Percentiles rank a stretch among this genome's conserved stretches.
Evolutionary conservation across 1,140 invertebrate genomes (phyloP).

Genomic region (Drosophila sulfurigaster): DNA sequence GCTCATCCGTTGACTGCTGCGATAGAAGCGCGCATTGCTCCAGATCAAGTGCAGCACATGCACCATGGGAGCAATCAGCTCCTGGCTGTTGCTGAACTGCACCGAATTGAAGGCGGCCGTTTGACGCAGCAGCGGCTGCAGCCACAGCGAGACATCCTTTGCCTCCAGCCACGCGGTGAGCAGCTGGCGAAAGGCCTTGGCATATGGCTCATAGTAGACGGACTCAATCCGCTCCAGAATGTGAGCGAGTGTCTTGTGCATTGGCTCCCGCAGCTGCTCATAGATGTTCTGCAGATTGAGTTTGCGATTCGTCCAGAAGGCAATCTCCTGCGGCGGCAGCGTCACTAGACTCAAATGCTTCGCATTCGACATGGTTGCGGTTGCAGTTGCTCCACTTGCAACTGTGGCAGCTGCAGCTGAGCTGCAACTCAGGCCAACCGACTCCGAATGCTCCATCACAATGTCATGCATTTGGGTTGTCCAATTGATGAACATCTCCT

Average conservation of each 20-base stretch:
- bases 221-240: constrained; percentile 91
- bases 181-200: constrained; percentile 89
- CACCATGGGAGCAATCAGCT: constrained; percentile 88
- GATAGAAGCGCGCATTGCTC: constrained; percentile 93
- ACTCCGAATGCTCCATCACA: constrained; percentile 67
- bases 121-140: constrained; percentile 87
- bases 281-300: constrained; percentile 94
- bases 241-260: constrained; percentile 92
- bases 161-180: constrained; percentile 88
- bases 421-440: constrained; percentile 12
- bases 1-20: constrained; percentile 90
- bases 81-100: constrained; percentile 88
- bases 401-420: background rate
- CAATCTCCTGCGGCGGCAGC: constrained; percentile 90
- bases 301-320: constrained; percentile 89
- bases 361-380: background rate
- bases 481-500: constrained; percentile 92
- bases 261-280: constrained; percentile 90
- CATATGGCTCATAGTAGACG: constrained; percentile 90
- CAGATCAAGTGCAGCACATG: constrained; percentile 93
- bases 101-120: constrained; percentile 88
- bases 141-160: constrained; percentile 89
- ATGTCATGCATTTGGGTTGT: constrained; percentile 90
- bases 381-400: background rate
- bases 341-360: constrained; percentile 85